Evolutionary conservation across 2,888 invertebrate genomes (phyloP), one percentile per base, ranked within the genome.

Genomic region (Drosophila macrospina): DNA sequence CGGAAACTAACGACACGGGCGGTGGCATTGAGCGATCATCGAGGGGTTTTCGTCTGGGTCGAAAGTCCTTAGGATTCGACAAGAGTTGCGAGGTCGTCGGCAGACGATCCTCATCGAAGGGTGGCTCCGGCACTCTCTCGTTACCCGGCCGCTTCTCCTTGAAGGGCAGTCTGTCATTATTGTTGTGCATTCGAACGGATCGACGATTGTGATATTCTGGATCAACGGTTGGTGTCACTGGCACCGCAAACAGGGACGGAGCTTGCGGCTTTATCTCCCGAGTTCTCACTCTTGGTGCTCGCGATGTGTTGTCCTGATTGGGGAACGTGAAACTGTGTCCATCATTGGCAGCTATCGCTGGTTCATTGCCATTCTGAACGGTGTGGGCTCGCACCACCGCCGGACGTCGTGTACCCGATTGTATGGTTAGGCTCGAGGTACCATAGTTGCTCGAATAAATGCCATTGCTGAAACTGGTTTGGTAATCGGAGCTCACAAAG

Each of bases 231-330:
- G 1, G 4, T 1, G 26, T 61, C 0, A 52, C 30, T 2, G 72
- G 69, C 24, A 69, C n/a, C 0, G 72, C 69, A 41, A 72, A 72
- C 0, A 72, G 32, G 13, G 72, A 72, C 0, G 75, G 63, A 6
- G 10, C 1, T 8, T 13, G 20, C n/a, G 30, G 13, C 10, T 32
- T 32, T 5, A 20, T 20, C 13, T 32, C 30, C 0, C 52, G 2
- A 1, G 30, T 10, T n/a, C 3, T 8, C 2, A 11, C 6, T 28
- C 16, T 30, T 24, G 11, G 26, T 8, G 16, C 32, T 10, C 13
- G 8, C 45, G 28, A 3, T 28, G 28, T 5, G 11, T 16, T 5
- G 1, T 47, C 7, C 6, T 16, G 47, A 32, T 47, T 47, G 0
- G 16, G 32, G n/a, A 47, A 47, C 4, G 32, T 47, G 16, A 47